Evolutionary conservation across 2,888 invertebrate genomes (phyloP), one percentile per base, ranked within the genome.

Genomic region (Nemapogon koenigi): DNA sequence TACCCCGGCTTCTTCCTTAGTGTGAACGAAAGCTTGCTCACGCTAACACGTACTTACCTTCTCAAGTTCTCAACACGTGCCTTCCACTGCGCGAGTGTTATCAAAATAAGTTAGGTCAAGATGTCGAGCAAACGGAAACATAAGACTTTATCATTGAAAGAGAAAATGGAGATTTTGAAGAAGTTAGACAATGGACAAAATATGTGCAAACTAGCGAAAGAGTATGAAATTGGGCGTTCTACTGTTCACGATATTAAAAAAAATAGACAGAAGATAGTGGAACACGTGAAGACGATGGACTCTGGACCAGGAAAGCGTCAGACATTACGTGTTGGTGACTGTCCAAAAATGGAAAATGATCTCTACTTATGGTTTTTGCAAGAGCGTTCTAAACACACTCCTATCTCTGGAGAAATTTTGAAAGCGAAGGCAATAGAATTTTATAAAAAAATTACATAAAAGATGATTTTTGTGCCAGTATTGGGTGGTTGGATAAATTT

Each of bases 401-500:
- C 49, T 44, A 36, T 53, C 40, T 48, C 49, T 44, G 53, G 51
- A 41, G 50, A 50, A 43, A 48, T 50, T 33, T 38, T 50, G 39
- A 48, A 42, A 45, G 41, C 44, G n/a, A 54, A 53, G 48, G 51
- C 52, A 41, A 49, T 49, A 29, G 46, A 50, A 43, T 51, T 54
- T 44, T 49, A 50, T 48, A 45, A 47, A 46, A 46, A 49, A 49
- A 45, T 46, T 39, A 50, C 48, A n/a, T 47, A 15, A 51, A 51
- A 47, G 47, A 49, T 48, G 49, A 51, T 45, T 55, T 57, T 49
- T 46, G 46, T 46, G 55, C 52, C 40, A 56, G 53, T 36, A 43
- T 42, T 42, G 53, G 53, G 39, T 56, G 55, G 57, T 43, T 56
- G 32, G 50, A 53, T 45, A 52, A 51, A 43, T 56, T 57, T 49